Evolutionary conservation across 1,140 invertebrate genomes (phyloP), one percentile per base, ranked within the genome.

Genomic region (Zaprionus kolodkinae): DNA sequence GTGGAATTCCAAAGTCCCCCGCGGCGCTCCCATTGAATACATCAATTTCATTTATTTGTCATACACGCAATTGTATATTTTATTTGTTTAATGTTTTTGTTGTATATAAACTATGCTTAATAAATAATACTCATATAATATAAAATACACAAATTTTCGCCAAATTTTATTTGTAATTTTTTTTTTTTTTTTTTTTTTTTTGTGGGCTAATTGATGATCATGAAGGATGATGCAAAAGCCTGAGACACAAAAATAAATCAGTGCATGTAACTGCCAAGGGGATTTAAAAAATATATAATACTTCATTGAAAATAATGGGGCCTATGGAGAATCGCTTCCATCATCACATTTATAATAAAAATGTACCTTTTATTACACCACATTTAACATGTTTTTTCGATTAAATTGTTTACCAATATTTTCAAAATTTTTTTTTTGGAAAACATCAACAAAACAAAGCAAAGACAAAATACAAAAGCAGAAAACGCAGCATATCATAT

Each of bases 61-160:
- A 72, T 67, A 72, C 63, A 64, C 17, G 50, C 40, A 72, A 68
- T 67, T 72, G 64, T 72, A 72, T 61, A 72, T 72, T 72, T 72
- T 40, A 43, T 48, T 45, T 59, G 36, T 40, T 72, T 66, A 56
- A 52, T 27, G 33, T 21, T 21, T 21, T 21, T 21, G 21, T 30
- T 72, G 70, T 72, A 72, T 72, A 72, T 72, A 15, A 65, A 36
- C 69, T 71, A 71, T 50, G 33, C 62, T 36, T 65, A 65, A 65
- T 65, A 65, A 65, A 65, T 65, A 65, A 65, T 65, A 65, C 63
- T 65, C 63, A 38, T 64, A 36, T 64, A 35, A 57, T 35, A 67
- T 60, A 60, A 48, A 45, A 35, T 50, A 48, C 10, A 48, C 5
- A 50, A 50, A 17, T 17, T 50, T 12, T 50, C 6, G 45, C 11